Percentiles rank a stretch among this genome's conserved stretches.
Evolutionary conservation across 2,113 vertebrate species (phyloP).

Genomic region (Scopus umbretta): DNA sequence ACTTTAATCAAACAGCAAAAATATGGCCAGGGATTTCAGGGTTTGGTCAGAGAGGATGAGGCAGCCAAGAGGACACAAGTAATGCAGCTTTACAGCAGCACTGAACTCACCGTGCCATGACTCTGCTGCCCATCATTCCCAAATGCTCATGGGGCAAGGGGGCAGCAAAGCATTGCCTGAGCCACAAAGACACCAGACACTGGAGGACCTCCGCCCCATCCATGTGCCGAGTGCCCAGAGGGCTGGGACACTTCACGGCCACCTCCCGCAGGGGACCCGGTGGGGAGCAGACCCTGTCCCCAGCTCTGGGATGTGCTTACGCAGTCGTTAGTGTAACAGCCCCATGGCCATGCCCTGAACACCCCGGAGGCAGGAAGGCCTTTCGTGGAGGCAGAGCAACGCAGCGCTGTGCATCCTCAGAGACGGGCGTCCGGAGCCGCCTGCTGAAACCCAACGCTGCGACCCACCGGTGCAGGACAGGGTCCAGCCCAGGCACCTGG

Average conservation of each 20-base stretch:
- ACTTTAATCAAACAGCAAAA: neutral
- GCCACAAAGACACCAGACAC: neutral
- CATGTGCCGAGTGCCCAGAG: rapidly evolving
- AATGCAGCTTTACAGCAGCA: neutral
- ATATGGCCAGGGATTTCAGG: neutral
- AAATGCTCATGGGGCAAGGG: neutral
- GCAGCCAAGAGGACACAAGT: neutral
- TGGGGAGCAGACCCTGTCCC: neutral
- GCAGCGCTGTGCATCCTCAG: neutral
- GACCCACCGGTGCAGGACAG: neutral
- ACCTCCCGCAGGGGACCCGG: neutral
- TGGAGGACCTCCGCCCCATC: neutral
- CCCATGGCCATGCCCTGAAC: neutral
- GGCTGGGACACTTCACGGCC: neutral
- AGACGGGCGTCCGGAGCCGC: too few species aligned
- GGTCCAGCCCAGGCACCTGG: neutral
- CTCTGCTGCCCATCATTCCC: neutral
- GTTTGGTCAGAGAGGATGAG: neutral
- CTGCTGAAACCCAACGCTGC: neutral
- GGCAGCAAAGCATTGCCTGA: neutral
- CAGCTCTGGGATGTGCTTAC: neutral
- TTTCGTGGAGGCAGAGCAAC: neutral
- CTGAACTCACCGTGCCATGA: neutral
- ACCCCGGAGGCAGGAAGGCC: neutral
- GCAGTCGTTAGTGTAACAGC: neutral